phyloP scores from a whole-genome alignment of 2,113 vertebrate species.

The Petaurus breviceps region DNA sequence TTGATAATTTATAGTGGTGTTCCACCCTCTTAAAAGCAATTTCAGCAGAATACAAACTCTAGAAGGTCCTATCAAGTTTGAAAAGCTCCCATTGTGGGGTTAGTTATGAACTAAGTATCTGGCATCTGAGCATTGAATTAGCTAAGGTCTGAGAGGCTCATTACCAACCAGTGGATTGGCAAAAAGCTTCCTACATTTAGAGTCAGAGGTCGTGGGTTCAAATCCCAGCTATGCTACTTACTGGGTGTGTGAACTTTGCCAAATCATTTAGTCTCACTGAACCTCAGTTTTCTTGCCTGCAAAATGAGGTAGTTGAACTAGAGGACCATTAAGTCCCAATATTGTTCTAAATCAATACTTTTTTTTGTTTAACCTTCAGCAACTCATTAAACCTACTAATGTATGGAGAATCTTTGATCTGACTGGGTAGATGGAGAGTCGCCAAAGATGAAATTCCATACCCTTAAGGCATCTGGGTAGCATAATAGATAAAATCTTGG shows the following conservation, averaged over 20 bases:
- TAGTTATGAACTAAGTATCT: not conserved
- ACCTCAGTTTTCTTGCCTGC: too few species aligned
- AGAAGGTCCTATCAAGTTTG: not conserved
- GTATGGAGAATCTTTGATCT: not conserved
- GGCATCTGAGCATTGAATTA: not conserved
- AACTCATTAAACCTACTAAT: not conserved
- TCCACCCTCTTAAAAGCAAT: not conserved
- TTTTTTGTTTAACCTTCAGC: too few species aligned
- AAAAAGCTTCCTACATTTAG: not conserved
- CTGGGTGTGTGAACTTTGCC: not conserved
- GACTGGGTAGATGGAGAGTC: not conserved
- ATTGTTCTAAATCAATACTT: too few species aligned
- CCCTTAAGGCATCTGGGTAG: not conserved
- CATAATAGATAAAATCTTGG: not conserved
- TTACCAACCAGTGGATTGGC: not conserved
- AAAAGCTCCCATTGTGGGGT: not conserved
- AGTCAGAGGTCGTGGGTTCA: not conserved
- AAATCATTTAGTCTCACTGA: not conserved
- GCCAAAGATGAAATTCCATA: not conserved
- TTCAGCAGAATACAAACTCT: not conserved
- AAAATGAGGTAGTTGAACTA: too few species aligned
- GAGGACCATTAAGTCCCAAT: too few species aligned
- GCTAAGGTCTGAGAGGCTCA: not conserved
- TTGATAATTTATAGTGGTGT: not conserved
- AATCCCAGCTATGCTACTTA: not conserved